Percentiles rank a stretch among this genome's conserved stretches.
These are phyloP conservation scores for Oryzias dopingdopingensis DNA, from an alignment of 2,797 vertebrate species.

Conservation along the genomic window DNA sequence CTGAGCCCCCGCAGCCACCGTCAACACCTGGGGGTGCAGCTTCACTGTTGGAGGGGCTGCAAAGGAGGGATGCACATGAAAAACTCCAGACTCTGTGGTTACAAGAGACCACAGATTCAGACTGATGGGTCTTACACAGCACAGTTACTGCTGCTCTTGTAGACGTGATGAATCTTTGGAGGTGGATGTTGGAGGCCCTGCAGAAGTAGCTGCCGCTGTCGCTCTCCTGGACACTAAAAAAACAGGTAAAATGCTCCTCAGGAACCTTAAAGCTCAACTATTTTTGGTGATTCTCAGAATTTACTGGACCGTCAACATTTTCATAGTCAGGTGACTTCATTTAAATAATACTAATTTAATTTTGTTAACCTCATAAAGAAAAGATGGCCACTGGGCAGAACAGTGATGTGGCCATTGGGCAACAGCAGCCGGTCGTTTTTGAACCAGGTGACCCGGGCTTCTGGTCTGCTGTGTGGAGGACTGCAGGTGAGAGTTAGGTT, in stretches of 20 bases:
- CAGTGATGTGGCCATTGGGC: slow-evolving; percentile 28
- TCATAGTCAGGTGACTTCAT: no score
- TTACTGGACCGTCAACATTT: no score
- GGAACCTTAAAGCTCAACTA: no score
- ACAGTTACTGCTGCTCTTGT: slow-evolving; percentile 67
- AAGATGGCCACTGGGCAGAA: slow-evolving; percentile 72
- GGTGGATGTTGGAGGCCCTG: slow-evolving; percentile 68
- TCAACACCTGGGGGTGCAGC: slow-evolving; percentile 69
- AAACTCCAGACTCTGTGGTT: background rate
- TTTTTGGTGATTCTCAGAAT: no score
- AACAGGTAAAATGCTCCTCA: background rate
- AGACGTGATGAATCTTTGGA: slow-evolving; percentile 71
- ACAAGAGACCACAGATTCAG: background rate
- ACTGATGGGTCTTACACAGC: slow-evolving; percentile 53
- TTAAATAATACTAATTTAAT: no score
- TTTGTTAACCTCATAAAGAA: slow-evolving; percentile 65
- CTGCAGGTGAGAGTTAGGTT: slow-evolving; percentile 69
- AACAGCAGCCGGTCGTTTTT: slow-evolving; percentile 68
- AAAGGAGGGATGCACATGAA: background rate
- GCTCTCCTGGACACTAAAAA: slow-evolving; percentile 63
- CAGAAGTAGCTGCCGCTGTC: slow-evolving; percentile 78
- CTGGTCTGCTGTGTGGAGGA: slow-evolving; percentile 69
- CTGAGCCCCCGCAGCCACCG: slow-evolving; percentile 64
- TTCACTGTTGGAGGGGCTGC: slow-evolving; percentile 73
- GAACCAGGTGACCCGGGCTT: slow-evolving; percentile 76